These are phyloP conservation scores for Rhabdophis nuchalis DNA, from an alignment of 2,797 vertebrate species.

Conservation along the genomic window DNA sequence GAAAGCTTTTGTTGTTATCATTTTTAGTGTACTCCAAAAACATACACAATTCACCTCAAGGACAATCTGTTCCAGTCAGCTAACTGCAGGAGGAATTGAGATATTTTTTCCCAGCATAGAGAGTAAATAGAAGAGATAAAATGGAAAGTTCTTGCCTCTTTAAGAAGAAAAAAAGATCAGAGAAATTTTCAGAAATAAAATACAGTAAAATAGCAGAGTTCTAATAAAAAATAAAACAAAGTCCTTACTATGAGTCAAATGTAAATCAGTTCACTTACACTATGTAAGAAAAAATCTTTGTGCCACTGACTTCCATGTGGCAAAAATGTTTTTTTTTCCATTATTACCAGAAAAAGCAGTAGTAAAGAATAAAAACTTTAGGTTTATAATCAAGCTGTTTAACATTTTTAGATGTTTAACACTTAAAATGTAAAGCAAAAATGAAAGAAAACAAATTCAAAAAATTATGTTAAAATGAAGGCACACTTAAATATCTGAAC, in stretches of 20 bases:
- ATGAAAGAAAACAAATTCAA: neutral
- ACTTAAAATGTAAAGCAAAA: neutral
- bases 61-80: neutral
- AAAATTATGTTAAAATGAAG: neutral
- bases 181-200: neutral
- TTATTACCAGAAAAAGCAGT: neutral
- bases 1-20: neutral
- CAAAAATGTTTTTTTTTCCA: neutral
- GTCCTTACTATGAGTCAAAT: neutral
- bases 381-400: neutral
- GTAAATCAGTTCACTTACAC: neutral
- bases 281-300: neutral
- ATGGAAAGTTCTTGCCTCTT: neutral
- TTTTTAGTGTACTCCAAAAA: neutral
- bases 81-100: neutral
- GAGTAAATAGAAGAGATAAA: neutral
- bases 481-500: neutral
- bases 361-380: neutral
- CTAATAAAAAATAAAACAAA: neutral
- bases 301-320: neutral
- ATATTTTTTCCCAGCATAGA: neutral
- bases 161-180: neutral
- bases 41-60: neutral
- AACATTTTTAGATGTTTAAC: too few relatives aligned
- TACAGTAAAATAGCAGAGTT: neutral